Conservation (phyloP, 2,797 vertebrate species). For the Sebastes trivittatus region DNA sequence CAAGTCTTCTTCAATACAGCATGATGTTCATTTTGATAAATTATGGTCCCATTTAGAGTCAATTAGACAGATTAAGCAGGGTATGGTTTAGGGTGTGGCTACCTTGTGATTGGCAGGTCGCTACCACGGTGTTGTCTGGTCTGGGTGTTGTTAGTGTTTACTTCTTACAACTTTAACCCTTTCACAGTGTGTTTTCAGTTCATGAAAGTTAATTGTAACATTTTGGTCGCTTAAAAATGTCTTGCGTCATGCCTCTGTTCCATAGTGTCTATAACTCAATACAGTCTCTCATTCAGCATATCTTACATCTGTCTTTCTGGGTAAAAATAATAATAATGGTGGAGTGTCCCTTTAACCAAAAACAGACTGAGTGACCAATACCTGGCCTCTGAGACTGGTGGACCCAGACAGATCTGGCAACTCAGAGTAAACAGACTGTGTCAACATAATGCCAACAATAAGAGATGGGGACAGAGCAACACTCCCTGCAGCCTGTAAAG, state of each 20-base stretch:
- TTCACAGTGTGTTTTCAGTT: too few relatives aligned
- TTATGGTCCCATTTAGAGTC: too few relatives aligned
- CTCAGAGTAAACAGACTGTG: not conserved
- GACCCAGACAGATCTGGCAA: not conserved
- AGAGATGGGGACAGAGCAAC: not conserved
- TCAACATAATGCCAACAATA: not conserved
- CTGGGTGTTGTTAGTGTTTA: too few relatives aligned
- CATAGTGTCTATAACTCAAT: not conserved
- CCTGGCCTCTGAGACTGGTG: not conserved
- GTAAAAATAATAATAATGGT: not conserved
- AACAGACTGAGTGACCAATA: not conserved
- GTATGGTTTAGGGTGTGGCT: too few relatives aligned
- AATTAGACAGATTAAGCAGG: too few relatives aligned
- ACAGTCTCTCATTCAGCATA: not conserved
- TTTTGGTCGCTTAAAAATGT: too few relatives aligned
- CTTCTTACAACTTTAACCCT: too few relatives aligned
- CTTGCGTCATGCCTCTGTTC: not conserved
- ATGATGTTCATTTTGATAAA: too few relatives aligned
- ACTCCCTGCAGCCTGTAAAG: conserved; percentile 4
- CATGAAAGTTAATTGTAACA: too few relatives aligned
- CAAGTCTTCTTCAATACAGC: too few relatives aligned
- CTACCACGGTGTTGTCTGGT: too few relatives aligned
- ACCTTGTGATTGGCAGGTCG: too few relatives aligned
- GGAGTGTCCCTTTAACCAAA: not conserved
- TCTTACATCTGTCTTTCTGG: not conserved